Base-by-base conservation (phyloP, 2,888 invertebrate species). In the Ectemnius lituratus region DNA sequence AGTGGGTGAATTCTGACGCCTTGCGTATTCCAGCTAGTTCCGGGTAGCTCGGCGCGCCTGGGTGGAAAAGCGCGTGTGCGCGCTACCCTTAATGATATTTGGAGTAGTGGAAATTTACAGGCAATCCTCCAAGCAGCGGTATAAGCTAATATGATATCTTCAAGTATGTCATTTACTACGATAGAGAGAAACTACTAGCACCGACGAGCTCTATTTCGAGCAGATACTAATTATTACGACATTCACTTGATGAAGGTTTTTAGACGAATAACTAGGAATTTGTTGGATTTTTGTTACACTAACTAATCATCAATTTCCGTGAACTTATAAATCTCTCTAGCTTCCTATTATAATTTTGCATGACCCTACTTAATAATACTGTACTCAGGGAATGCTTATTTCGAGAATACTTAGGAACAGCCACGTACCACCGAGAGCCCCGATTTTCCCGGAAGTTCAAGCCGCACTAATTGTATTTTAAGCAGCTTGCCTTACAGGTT, bases 1-100 rank as follows among this genome's bases (percentile, higher is more conserved):
- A 83, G 81, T 78, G 72, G 66, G 69, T 62, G 75, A 66, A 69
- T 77, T 58, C 64, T 65, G 73, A 78, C 81, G 76, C 70, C 73
- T 81, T 74, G 49, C 70, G 27, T 67, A 46, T 52, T 11, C 20
- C 28, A n/a, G 8, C 11, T 64, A 57, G 66, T 64, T 16, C 61
- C 6, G 65, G 61, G 20, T 49, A 58, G 47, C 13, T 3, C 28
- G 67, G 47, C 27, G 5, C 37, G 49, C 49, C 56, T 23, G 47
- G 47, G 61, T 16, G 59, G 52, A n/a, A 18, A 20, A 20, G 23
- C 37, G n/a, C 37, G 8, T 11, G 37, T 37, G 37, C 37, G 37
- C 45, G 18, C 37, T 13, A 58, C 49, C 56, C 37, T 37, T 37
- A 45, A 58, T 62, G 58, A 66, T 66, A 69, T 64, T 76, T 67